A percentile compares a stretch with the other conserved stretches of the same genome.
These are phyloP conservation scores for Mycetomoellerius zeteki DNA, from an alignment of 1,140 invertebrate species.

Conservation along the genomic window DNA sequence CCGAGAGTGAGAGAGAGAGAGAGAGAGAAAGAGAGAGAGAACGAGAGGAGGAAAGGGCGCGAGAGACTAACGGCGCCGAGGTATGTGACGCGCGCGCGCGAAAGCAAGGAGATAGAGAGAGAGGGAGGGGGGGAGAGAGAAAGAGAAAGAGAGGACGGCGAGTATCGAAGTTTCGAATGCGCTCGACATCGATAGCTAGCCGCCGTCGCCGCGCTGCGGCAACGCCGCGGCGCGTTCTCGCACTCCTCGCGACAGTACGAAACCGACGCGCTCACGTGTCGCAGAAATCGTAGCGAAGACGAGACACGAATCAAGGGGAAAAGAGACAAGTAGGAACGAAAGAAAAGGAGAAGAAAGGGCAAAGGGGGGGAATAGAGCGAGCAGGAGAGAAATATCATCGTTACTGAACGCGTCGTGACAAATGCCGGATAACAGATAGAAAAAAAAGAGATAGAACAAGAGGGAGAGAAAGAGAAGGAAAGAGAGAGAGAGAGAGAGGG, in stretches of 20 bases:
- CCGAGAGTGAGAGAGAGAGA: slow-evolving; percentile 3
- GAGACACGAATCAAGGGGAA: neutral
- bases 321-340: neutral
- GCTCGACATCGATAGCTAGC: slow-evolving; percentile 54
- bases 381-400: slow-evolving; percentile 3
- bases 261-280: slow-evolving; percentile 43
- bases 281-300: neutral
- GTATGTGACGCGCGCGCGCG: slow-evolving; percentile 3
- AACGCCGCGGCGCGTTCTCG: slow-evolving; percentile 51
- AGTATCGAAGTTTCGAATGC: slow-evolving; percentile 63
- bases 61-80: neutral
- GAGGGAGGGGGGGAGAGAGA: neutral
- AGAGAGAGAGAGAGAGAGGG: neutral
- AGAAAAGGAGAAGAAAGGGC: neutral
- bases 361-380: neutral
- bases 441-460: neutral
- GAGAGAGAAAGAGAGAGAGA: neutral
- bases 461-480: neutral
- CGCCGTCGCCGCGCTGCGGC: slow-evolving; percentile 37
- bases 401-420: slow-evolving; percentile 46
- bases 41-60: neutral
- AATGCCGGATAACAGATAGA: slow-evolving; percentile 38
- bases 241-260: slow-evolving; percentile 52
- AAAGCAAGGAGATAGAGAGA: neutral
- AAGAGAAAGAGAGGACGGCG: slow-evolving; percentile 6